Percentiles rank a stretch among this genome's conserved stretches.
Evolutionary conservation across 2,113 vertebrate genomes (phyloP).

Genomic region (Uria lomvia): DNA sequence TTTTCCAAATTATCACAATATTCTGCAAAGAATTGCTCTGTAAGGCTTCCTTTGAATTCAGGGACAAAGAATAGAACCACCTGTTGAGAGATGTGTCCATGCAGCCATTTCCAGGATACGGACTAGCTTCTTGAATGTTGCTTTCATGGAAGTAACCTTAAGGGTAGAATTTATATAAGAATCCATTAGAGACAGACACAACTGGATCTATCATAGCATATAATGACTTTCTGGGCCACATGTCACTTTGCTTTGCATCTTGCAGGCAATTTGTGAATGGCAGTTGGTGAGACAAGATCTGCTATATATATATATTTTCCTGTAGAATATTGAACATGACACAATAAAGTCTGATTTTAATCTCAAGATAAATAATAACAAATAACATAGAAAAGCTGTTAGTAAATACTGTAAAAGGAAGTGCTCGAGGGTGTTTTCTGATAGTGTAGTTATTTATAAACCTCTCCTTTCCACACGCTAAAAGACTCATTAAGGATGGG

Average conservation of each 20-base stretch:
- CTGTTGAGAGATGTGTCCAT: background rate
- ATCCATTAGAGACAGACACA: background rate
- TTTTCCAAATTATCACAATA: background rate
- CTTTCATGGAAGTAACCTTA: background rate
- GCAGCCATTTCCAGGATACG: background rate
- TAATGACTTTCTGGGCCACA: constrained; percentile 26
- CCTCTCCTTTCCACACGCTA: background rate
- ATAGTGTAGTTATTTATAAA: constrained; percentile 60
- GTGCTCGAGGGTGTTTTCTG: constrained; percentile 20
- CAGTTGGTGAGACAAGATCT: constrained; percentile 44
- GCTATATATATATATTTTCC: constrained; percentile 24
- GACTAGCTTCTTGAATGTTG: background rate
- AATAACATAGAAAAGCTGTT: constrained; percentile 64
- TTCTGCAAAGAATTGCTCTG: background rate
- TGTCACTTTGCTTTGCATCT: constrained; percentile 46
- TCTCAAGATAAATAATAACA: constrained; percentile 65
- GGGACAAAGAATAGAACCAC: background rate
- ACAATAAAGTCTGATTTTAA: constrained; percentile 61
- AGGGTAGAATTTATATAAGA: background rate
- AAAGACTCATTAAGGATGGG: constrained; percentile 38
- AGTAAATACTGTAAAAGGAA: constrained; percentile 61
- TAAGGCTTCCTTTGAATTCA: background rate
- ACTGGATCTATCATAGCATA: constrained; percentile 11
- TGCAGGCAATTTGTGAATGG: constrained; percentile 57
- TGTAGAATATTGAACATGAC: constrained; percentile 56